Percentiles rank a stretch among this genome's conserved stretches.
These are phyloP conservation scores for Anableps anableps DNA, from an alignment of 2,797 vertebrate species.

Conservation along the genomic window DNA sequence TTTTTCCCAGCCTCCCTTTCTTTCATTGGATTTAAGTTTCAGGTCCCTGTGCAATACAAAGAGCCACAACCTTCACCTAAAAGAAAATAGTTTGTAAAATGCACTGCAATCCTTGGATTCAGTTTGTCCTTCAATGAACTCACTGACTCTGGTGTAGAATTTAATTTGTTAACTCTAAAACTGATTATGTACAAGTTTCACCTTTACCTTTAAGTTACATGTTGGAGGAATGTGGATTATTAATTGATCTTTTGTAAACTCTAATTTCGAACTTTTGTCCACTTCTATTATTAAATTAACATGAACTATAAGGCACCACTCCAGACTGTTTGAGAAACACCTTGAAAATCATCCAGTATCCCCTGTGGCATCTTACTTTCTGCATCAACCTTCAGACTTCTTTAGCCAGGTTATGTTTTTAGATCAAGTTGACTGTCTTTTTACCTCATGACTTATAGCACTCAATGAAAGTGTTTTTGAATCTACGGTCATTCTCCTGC, in stretches of 20 bases:
- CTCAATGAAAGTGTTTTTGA: not conserved
- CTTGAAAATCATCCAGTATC: not conserved
- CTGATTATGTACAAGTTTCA: not conserved
- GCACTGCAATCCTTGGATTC: not conserved
- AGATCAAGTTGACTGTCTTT: not conserved
- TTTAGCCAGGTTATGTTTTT: not conserved
- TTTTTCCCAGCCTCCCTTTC: not conserved
- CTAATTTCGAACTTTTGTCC: not conserved
- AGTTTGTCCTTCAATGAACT: not conserved
- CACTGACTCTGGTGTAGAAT: not conserved
- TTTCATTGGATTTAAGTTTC: not conserved
- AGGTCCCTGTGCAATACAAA: not conserved
- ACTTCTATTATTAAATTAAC: not conserved
- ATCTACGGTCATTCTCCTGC: not conserved
- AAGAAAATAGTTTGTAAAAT: not conserved
- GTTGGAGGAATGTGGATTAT: not conserved
- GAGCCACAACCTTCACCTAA: not conserved
- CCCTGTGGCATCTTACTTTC: not conserved
- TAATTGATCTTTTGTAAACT: not conserved
- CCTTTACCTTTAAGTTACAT: not conserved
- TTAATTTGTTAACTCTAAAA: not conserved
- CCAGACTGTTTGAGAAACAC: not conserved
- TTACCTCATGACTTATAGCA: not conserved
- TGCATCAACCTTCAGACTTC: not conserved
- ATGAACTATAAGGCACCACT: not conserved